A percentile compares a stretch with the other conserved stretches of the same genome.
Evolutionary conservation across 2,888 invertebrate species (phyloP).

Genomic region (Megamerina dolium): DNA sequence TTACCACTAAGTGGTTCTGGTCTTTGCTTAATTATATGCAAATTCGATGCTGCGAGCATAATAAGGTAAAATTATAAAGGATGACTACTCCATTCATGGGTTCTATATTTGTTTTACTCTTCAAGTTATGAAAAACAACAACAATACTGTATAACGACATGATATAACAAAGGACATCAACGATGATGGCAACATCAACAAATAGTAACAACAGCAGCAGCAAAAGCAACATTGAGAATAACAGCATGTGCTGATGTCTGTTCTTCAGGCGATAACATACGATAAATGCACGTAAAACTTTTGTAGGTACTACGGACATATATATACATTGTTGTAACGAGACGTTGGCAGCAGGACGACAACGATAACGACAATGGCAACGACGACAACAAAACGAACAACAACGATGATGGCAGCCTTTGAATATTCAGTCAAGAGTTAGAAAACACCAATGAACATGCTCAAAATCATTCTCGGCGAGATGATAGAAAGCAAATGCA

Average conservation of each 20-base stretch:
- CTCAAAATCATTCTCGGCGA: background rate
- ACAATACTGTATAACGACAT: no score
- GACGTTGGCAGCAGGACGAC: background rate
- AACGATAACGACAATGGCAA: constrained; percentile 10
- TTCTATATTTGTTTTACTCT: no score
- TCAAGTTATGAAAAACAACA: no score
- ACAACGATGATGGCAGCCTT: constrained; percentile 32
- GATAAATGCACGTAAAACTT: constrained; percentile 46
- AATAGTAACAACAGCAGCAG: constrained; percentile 28
- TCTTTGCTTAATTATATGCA: no score
- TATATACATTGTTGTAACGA: constrained; percentile 1
- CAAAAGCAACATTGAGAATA: constrained; percentile 6
- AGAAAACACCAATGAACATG: constrained; percentile 14
- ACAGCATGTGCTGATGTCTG: constrained; percentile 11
- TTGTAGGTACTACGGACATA: constrained; percentile 24
- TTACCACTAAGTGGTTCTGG: no score
- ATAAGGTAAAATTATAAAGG: no score
- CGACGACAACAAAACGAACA: no score
- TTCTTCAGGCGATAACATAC: constrained; percentile 44
- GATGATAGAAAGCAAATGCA: no score
- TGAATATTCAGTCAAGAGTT: constrained; percentile 35
- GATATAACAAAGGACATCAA: constrained; percentile 13
- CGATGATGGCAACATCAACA: constrained; percentile 22
- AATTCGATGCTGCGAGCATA: no score
- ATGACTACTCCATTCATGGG: no score